Base-by-base conservation (phyloP, 2,797 vertebrate genomes). In the Pygocentrus nattereri region DNA sequence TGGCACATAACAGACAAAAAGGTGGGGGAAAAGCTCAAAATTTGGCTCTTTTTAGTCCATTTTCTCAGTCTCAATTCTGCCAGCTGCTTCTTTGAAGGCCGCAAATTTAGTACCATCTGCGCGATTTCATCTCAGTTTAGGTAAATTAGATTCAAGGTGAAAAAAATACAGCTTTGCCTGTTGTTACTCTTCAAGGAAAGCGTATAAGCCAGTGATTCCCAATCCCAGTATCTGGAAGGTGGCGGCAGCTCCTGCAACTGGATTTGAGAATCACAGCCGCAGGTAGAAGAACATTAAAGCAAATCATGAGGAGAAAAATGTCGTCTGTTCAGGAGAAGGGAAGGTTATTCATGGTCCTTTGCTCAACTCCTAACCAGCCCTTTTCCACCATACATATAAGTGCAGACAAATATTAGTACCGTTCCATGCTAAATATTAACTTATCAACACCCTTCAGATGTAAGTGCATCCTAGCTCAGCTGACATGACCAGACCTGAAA, bases 1-100 rank as follows among this genome's bases (percentile, higher is more conserved):
- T 91, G 91, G 90, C 92, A 92, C 90, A 72, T 86, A 52, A 81
- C 77, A 52, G 75, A 80, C 49, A 34, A 49, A 86, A 44, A 79
- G 52, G 52, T 76, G 73, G 71, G 10, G 30, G 47, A 50, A 59
- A 56, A 25, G 3, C 49, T 79, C 56, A 25, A 18, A 25, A 69
- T 69, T 56, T 8, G 5, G 59, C 64, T 69, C 31, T 52, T 27
- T 44, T 71, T n/a, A 23, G 25, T 34, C 15, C 44, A 30, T 49
- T 41, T 77, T 72, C 30, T 15, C 11, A 25, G 21, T 49, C 27
- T 58, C 31, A 54, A 5, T 54, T 38, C 5, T 19, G 49, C 25
- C 52, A 74, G 18, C 27, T 59, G 16, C 31, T 23, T 58, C n/a
- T 47, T 25, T 25, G n/a, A 74, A 81, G 31, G 67, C 23, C 31